Conservation (phyloP, 2,888 invertebrate genomes). For the Lomographa bimaculata region DNA sequence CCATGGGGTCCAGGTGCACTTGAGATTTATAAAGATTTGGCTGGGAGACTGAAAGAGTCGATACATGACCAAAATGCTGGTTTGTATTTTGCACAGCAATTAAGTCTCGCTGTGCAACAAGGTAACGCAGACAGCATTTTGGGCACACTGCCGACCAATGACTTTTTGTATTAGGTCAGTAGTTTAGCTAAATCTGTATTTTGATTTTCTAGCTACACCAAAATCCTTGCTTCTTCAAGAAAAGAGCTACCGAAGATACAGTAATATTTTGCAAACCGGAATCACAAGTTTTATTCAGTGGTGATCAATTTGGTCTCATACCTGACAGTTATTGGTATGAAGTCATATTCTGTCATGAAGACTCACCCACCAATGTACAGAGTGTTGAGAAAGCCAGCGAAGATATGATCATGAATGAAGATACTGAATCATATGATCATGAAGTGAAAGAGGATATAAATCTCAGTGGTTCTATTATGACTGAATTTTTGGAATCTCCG, state of each 20-base stretch:
- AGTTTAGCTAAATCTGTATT: too few relatives aligned
- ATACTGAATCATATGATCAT: slow-evolving; percentile 2
- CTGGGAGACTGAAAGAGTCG: too few relatives aligned
- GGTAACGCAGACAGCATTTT: too few relatives aligned
- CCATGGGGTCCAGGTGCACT: too few relatives aligned
- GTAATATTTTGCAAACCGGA: slow-evolving; percentile 59
- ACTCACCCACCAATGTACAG: slow-evolving; percentile 4
- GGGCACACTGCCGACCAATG: too few relatives aligned
- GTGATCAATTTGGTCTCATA: slow-evolving; percentile 80
- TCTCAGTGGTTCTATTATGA: slow-evolving; percentile 1
- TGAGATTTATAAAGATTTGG: too few relatives aligned
- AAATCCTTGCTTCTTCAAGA: slow-evolving; percentile 80
- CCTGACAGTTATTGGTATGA: slow-evolving; percentile 60
- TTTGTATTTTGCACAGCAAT: too few relatives aligned
- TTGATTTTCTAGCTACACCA: slow-evolving; percentile 69
- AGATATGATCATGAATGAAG: not conserved
- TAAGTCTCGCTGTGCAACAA: too few relatives aligned
- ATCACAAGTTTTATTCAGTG: slow-evolving; percentile 55
- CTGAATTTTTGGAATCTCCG: slow-evolving; percentile 39
- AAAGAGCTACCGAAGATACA: slow-evolving; percentile 45
- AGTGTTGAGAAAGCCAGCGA: slow-evolving; percentile 9
- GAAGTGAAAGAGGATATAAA: slow-evolving; percentile 3
- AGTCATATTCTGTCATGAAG: slow-evolving; percentile 4
- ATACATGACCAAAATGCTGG: too few relatives aligned
- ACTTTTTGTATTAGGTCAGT: too few relatives aligned